Evolutionary conservation across 2,888 invertebrate genomes (phyloP), one percentile per base, ranked within the genome.

Genomic region (Spodoptera picta): DNA sequence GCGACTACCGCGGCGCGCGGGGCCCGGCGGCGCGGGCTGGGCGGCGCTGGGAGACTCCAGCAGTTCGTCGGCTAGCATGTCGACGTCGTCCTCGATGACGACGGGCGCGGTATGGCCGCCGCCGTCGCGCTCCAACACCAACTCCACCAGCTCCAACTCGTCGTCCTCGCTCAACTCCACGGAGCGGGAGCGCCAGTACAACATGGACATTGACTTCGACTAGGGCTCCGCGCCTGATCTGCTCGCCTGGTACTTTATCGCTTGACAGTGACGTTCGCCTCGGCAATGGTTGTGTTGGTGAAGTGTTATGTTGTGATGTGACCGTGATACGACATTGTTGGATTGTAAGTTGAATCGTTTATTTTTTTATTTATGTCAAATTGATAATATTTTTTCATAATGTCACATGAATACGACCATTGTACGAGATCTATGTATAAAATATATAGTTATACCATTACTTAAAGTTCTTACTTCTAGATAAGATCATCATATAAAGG

Each of bases 181-280:
- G 58, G 88, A 87, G 49, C 80, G 84, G 67, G 87, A 86, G 72
- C 83, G 82, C 54, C 87, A 89, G 75, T 91, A 91, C 86, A 91
- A 94, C 84, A 94, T 94, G 90, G 95, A 95, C 86, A 90, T 95
- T 56, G 95, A 95, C 83, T 94, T 85, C 82, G 94, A 94, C 75
- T 94, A 93, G 76, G 46, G 58, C 53, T 36, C 44, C 53, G 19
- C 47, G 60, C 55, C 49, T 46, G 1, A 24, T 10, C 56, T 61
- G 63, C 56, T 59, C 47, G 57, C 62, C 68, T 65, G 66, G 57
- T 61, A 47, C 61, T 55, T 45, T 56, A 19, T 19, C 60, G 53
- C 61, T 48, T 31, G 58, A 52, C 70, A 70, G 49, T 59, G 71
- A 70, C 70, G 60, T n/a, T 61, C 46, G 63, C 68, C 70, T 73